These are phyloP conservation scores for Columba guinea DNA, from an alignment of 2,797 vertebrate species.

Conservation along the genomic window DNA sequence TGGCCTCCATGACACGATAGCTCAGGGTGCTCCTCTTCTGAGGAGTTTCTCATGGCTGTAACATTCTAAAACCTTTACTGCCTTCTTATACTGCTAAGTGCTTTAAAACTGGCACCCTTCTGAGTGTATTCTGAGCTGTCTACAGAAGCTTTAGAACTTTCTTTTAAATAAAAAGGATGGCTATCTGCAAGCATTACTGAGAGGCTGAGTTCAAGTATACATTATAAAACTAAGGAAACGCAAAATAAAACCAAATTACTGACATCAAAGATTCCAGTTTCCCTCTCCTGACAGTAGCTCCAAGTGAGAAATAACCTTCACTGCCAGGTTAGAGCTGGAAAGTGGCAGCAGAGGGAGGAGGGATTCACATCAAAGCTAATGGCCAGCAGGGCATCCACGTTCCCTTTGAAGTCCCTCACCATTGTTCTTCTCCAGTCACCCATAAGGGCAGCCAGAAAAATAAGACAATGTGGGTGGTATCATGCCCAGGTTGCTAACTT, in stretches of 20 bases:
- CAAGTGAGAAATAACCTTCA: not conserved
- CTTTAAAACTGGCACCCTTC: not conserved
- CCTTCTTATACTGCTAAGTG: not conserved
- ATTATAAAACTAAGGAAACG: not conserved
- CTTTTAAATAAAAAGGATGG: not conserved
- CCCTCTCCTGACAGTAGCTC: not conserved
- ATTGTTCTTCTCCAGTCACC: not conserved
- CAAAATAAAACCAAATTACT: not conserved
- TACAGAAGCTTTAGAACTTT: not conserved
- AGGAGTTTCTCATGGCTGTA: not conserved
- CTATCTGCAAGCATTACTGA: not conserved
- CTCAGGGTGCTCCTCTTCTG: not conserved
- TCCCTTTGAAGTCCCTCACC: not conserved
- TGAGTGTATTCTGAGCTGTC: not conserved
- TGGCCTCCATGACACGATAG: not conserved
- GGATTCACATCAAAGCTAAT: not conserved
- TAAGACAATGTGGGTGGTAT: fast-evolving
- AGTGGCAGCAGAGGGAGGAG: not conserved
- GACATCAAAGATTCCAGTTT: not conserved
- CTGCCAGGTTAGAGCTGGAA: not conserved
- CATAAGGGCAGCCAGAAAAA: not conserved
- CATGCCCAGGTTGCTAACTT: not conserved
- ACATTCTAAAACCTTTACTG: not conserved
- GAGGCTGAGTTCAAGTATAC: not conserved
- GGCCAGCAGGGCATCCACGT: not conserved